Evolutionary conservation across 2,888 invertebrate genomes (phyloP).

Genomic region (Eristalis intricaria): DNA sequence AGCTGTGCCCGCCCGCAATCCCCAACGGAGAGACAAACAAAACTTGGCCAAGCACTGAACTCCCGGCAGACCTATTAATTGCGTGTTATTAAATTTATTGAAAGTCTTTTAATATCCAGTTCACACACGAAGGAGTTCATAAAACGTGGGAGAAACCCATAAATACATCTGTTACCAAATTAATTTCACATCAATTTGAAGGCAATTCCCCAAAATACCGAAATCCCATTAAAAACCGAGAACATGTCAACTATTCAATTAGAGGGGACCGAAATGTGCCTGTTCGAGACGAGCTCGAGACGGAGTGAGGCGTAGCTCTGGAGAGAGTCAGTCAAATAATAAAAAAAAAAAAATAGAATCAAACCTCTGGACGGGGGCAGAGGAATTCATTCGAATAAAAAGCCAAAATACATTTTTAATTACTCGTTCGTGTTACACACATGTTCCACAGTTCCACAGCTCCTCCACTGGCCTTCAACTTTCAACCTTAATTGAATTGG

Average conservation of each 20-base stretch:
- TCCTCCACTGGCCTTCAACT: slow-evolving; percentile 66
- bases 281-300: slow-evolving; percentile 44
- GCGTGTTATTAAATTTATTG: not conserved
- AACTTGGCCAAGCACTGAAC: not conserved
- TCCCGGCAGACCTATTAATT: not conserved
- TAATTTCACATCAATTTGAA: slow-evolving; percentile 40
- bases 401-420: slow-evolving; percentile 67
- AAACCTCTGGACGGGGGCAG: not conserved
- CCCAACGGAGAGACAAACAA: not conserved
- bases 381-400: slow-evolving; percentile 19
- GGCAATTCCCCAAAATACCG: slow-evolving; percentile 26
- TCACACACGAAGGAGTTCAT: not conserved
- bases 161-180: slow-evolving; percentile 32
- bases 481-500: slow-evolving; percentile 72
- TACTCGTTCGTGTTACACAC: slow-evolving; percentile 67
- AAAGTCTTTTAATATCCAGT: not conserved
- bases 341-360: not conserved
- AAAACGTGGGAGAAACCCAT: not conserved
- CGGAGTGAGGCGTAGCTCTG: not conserved
- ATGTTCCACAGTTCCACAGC: slow-evolving; percentile 49
- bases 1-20: not conserved
- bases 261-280: slow-evolving; percentile 22
- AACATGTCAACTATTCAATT: slow-evolving; percentile 56
- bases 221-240: slow-evolving; percentile 23
- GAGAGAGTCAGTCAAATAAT: not conserved